A percentile compares a stretch with the other conserved stretches of the same genome.
Conservation (phyloP, 2,888 invertebrate species). For the Drosophila kuntzei region DNA sequence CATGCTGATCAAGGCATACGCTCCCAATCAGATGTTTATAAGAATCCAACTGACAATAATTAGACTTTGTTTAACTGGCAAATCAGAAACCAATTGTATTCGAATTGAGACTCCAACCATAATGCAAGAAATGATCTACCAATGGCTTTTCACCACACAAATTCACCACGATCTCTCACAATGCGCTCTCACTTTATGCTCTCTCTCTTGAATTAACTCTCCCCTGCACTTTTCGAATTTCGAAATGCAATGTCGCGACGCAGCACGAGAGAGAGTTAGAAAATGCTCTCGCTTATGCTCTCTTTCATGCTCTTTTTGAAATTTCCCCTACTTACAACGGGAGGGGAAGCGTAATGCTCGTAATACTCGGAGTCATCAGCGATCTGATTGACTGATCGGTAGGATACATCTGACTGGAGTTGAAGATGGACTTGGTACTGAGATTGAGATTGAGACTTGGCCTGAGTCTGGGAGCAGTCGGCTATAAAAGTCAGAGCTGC, state of each 20-base stretch:
- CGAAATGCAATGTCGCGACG: conserved; percentile 61
- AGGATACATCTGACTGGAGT: conserved; percentile 9
- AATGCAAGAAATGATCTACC: conserved; percentile 39
- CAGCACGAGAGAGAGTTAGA: neutral
- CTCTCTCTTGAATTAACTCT: conserved; percentile 11
- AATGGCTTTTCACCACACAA: conserved; percentile 64
- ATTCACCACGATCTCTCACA: conserved; percentile 56
- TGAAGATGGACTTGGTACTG: neutral
- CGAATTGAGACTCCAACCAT: conserved; percentile 28
- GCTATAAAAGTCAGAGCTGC: conserved; percentile 67
- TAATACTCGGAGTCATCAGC: conserved; percentile 26
- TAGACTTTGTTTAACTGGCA: neutral
- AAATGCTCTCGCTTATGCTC: conserved; percentile 2
- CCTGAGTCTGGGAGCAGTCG: conserved; percentile 19
- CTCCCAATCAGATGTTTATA: neutral
- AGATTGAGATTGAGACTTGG: neutral
- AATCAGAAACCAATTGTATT: conserved; percentile 53
- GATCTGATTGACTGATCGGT: conserved; percentile 46
- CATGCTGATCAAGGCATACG: neutral
- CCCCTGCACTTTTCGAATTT: conserved; percentile 68
- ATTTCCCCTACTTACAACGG: conserved; percentile 53
- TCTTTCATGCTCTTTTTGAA: neutral
- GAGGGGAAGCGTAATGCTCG: conserved; percentile 1
- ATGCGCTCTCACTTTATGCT: conserved; percentile 9
- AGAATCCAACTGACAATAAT: neutral